phyloP scores from a whole-genome alignment of 2,113 vertebrate genomes.

The Ellobius talpinus region DNA sequence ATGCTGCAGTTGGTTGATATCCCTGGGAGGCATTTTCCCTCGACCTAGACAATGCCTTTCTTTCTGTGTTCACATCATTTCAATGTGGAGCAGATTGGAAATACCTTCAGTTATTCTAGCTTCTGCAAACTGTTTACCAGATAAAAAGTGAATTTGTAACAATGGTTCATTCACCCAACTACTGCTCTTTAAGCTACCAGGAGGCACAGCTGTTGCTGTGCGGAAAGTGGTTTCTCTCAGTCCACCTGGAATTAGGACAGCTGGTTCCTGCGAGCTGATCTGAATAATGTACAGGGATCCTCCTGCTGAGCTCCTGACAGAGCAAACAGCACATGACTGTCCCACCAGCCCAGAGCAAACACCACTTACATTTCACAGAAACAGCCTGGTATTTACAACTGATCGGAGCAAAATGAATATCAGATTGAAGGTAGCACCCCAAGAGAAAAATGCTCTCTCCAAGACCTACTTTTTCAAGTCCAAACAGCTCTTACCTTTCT shows the following conservation, averaged over 20 bases:
- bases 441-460: constrained; percentile 63
- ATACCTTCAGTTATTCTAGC: constrained; percentile 24
- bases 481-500: constrained; percentile 42
- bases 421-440: constrained; percentile 80
- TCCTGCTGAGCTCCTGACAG: constrained; percentile 59
- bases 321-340: constrained; percentile 82
- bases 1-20: not conserved
- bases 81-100: not conserved
- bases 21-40: not conserved
- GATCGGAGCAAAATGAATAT: constrained; percentile 87
- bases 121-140: constrained; percentile 41
- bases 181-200: constrained; percentile 36
- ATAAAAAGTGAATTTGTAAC: constrained; percentile 61
- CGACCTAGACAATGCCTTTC: not conserved
- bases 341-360: constrained; percentile 87
- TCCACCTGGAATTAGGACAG: constrained; percentile 75
- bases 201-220: constrained; percentile 65
- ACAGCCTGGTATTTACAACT: constrained; percentile 89
- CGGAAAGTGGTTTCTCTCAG: constrained; percentile 66
- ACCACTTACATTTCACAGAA: constrained; percentile 85
- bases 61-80: constrained; percentile 26
- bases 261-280: constrained; percentile 71
- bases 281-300: constrained; percentile 75
- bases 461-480: constrained; percentile 58
- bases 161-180: not conserved